Conservation (phyloP, 2,797 vertebrate species). For the Champsocephalus gunnari region DNA sequence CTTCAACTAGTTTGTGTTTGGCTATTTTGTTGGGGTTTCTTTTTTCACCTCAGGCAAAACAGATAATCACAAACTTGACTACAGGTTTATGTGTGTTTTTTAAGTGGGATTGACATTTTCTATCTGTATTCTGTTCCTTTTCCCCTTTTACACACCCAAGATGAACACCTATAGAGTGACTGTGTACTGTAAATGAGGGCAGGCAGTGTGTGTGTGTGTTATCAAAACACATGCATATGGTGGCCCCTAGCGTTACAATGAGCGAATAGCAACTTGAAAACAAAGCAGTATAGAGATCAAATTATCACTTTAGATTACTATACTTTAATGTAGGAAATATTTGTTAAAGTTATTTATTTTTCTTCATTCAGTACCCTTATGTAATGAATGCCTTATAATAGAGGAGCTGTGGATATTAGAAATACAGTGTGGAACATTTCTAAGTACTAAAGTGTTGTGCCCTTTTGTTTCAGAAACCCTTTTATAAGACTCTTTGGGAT, state of each 20-base stretch:
- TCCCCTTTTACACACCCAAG: slow-evolving; percentile 3
- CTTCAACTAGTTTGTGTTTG: slow-evolving; percentile 18
- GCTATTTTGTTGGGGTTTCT: slow-evolving; percentile 27
- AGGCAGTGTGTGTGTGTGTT: not conserved
- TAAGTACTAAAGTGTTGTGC: slow-evolving; percentile 6
- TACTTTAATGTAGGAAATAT: slow-evolving; percentile 4
- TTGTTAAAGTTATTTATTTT: slow-evolving; percentile 12
- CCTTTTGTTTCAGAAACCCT: slow-evolving; percentile 28
- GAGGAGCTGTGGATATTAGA: slow-evolving; percentile 17
- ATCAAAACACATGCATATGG: slow-evolving; percentile 26
- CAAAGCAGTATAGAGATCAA: not conserved
- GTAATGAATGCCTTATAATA: slow-evolving; percentile 54
- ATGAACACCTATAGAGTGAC: not conserved
- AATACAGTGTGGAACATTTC: slow-evolving; percentile 22
- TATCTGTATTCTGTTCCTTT: slow-evolving; percentile 1
- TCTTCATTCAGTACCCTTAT: not conserved
- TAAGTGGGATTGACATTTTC: not conserved
- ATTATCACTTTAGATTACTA: not conserved
- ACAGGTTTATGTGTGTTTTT: slow-evolving; percentile 5
- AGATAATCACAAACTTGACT: slow-evolving; percentile 5
- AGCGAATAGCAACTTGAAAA: slow-evolving; percentile 33
- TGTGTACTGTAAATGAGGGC: slow-evolving; percentile 10
- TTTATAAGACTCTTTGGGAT: slow-evolving; percentile 28
- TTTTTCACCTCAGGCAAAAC: slow-evolving; percentile 63
- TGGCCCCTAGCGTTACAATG: slow-evolving; percentile 50